phyloP scores from a whole-genome alignment of 1,140 invertebrate genomes.

The Aphis gossypii region DNA sequence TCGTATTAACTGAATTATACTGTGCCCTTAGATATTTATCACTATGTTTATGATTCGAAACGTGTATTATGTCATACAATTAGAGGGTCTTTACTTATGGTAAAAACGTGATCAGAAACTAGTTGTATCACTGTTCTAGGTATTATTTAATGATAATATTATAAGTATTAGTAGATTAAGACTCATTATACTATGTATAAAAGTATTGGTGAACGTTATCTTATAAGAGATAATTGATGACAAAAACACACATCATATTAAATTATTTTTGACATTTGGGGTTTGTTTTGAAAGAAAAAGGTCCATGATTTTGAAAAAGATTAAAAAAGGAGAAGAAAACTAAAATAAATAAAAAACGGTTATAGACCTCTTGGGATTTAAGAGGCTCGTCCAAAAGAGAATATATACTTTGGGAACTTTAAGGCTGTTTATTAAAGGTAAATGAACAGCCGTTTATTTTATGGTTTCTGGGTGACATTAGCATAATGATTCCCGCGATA shows the following conservation, averaged over 20 bases:
- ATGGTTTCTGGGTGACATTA: conserved; percentile 58
- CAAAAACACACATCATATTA: conserved; percentile 30
- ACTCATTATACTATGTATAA: not conserved
- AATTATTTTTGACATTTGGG: conserved; percentile 40
- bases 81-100: not conserved
- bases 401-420: conserved; percentile 56
- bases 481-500: conserved; percentile 58
- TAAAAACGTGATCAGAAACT: conserved; percentile 37
- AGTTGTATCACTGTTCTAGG: not conserved
- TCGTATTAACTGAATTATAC: conserved; percentile 35
- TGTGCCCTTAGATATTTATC: not conserved
- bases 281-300: not conserved
- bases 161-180: not conserved
- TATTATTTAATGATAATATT: conserved; percentile 14
- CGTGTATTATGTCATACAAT: conserved; percentile 27
- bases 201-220: not conserved
- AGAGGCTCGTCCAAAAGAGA: conserved; percentile 56
- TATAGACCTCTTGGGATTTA: conserved; percentile 58
- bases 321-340: conserved; percentile 40
- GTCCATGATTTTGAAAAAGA: conserved; percentile 54
- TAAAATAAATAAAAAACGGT: conserved; percentile 54
- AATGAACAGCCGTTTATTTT: conserved; percentile 58
- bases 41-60: conserved; percentile 5
- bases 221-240: not conserved
- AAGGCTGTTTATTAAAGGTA: conserved; percentile 58